These are phyloP conservation scores for Cosmia trapezina DNA, from an alignment of 2,888 invertebrate species.

Conservation along the genomic window DNA sequence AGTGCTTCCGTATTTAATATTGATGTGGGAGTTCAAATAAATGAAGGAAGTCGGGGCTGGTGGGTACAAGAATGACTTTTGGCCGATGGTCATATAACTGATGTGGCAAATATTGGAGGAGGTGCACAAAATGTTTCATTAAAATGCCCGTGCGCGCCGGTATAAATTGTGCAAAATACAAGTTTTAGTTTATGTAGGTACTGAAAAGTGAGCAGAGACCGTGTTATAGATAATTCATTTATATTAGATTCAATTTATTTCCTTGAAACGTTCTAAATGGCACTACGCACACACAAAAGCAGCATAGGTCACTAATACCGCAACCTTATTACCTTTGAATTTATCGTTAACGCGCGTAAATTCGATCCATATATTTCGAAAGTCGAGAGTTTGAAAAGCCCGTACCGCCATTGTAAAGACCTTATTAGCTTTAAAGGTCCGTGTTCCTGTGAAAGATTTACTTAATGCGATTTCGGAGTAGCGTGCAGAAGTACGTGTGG, in stretches of 20 bases:
- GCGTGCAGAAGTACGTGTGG: conserved; percentile 78
- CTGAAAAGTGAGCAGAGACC: conserved; percentile 6
- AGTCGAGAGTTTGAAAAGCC: conserved; percentile 66
- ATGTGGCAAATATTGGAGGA: background rate
- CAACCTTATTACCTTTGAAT: conserved; percentile 60
- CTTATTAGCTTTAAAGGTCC: conserved; percentile 80
- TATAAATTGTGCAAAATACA: conserved; percentile 12
- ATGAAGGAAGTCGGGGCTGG: background rate
- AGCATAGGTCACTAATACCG: conserved; percentile 49
- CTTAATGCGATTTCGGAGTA: conserved; percentile 79
- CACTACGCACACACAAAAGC: conserved; percentile 41
- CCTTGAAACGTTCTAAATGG: conserved; percentile 38
- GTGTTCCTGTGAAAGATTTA: conserved; percentile 79
- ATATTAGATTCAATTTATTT: conserved; percentile 39
- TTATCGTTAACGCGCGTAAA: conserved; percentile 60
- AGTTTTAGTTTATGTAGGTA: conserved; percentile 8
- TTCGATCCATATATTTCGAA: conserved; percentile 65
- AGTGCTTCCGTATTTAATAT: conserved; percentile 48
- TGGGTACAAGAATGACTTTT: background rate
- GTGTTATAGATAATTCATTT: conserved; percentile 17
- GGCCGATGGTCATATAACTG: background rate
- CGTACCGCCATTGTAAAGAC: conserved; percentile 74
- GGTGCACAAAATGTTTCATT: background rate
- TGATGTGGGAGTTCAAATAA: conserved; percentile 32
- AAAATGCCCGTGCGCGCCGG: background rate